Conservation (phyloP, 2,888 invertebrate species). For the Rhagium mordax region DNA sequence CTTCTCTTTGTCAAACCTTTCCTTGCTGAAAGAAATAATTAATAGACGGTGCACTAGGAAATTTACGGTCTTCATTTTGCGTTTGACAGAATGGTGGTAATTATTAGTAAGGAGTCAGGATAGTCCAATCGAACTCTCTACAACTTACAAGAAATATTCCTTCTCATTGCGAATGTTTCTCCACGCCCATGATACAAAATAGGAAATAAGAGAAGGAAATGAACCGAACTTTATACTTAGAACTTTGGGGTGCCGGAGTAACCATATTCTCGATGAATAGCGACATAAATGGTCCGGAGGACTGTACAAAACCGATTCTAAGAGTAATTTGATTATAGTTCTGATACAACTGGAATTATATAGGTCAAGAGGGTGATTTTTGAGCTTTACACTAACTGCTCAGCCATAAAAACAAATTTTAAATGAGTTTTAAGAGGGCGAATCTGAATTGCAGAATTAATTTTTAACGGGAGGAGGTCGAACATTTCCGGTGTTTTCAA, state of each 20-base stretch:
- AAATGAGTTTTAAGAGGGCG: neutral
- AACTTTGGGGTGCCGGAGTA: conserved; percentile 39
- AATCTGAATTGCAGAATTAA: neutral
- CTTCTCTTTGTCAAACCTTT: too few species aligned
- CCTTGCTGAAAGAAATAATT: too few species aligned
- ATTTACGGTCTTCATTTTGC: too few species aligned
- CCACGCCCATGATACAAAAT: conserved; percentile 41
- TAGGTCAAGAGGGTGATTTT: conserved; percentile 17
- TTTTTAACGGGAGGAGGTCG: neutral
- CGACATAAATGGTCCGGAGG: conserved; percentile 37
- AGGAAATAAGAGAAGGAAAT: conserved; percentile 54
- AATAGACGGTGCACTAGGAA: too few species aligned
- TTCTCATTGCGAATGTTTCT: neutral
- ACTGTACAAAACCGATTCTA: conserved; percentile 32
- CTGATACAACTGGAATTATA: conserved; percentile 13
- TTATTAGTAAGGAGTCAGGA: too few species aligned
- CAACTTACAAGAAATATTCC: neutral
- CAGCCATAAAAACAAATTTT: conserved; percentile 11
- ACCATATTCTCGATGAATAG: conserved; percentile 36
- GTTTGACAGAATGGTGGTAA: too few species aligned
- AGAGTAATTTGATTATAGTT: conserved; percentile 26
- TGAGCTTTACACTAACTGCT: neutral
- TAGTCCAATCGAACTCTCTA: too few species aligned
- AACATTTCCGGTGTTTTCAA: neutral
- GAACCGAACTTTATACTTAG: conserved; percentile 54